Conservation (phyloP, 2,797 vertebrate genomes). For the Parauchenoglanis ngamensis region DNA sequence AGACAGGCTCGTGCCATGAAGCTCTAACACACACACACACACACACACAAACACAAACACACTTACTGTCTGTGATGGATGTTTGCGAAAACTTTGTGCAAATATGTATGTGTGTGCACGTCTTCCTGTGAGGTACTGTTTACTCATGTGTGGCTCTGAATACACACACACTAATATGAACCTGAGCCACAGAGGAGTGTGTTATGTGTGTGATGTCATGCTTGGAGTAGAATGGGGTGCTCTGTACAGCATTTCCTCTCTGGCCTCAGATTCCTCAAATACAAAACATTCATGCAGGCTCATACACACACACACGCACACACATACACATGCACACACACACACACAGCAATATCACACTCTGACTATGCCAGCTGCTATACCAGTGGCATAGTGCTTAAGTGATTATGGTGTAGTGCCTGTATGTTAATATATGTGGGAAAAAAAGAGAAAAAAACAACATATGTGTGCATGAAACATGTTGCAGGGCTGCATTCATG, state of each 20-base stretch:
- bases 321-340: slow-evolving; percentile 2
- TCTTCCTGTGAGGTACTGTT: slow-evolving; percentile 26
- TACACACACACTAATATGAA: slow-evolving; percentile 6
- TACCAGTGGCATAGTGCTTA: not conserved
- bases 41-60: slow-evolving; percentile 14
- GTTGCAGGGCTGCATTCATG: not conserved
- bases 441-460: not conserved
- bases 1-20: slow-evolving; percentile 13
- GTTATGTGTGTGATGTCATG: slow-evolving; percentile 42
- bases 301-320: not conserved
- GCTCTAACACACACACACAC: slow-evolving; percentile 1
- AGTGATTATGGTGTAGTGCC: not conserved
- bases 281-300: slow-evolving; percentile 32
- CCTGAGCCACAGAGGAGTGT: slow-evolving; percentile 35
- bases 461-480: not conserved
- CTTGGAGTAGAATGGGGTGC: slow-evolving; percentile 34
- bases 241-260: slow-evolving; percentile 39
- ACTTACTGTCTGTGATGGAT: slow-evolving; percentile 19
- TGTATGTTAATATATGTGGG: not conserved
- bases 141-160: slow-evolving; percentile 2
- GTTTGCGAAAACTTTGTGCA: slow-evolving; percentile 18
- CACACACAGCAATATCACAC: not conserved
- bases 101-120: slow-evolving; percentile 23
- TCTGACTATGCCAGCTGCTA: not conserved
- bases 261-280: slow-evolving; percentile 31